Base-by-base conservation (phyloP, 2,797 vertebrate species). In the Chelon auratus region DNA sequence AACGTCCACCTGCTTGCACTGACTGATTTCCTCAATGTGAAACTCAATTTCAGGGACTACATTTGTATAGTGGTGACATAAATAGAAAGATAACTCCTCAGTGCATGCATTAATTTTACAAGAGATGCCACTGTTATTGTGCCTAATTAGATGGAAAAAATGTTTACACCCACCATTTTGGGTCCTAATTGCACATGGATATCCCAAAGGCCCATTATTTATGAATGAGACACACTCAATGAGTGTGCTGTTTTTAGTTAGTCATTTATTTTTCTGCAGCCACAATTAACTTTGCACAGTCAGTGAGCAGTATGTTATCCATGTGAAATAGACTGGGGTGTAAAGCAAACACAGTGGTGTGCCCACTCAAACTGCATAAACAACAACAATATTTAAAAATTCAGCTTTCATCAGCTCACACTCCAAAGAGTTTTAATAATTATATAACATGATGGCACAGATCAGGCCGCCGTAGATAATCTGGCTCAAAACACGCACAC, bases 131-230 rank as follows among this genome's bases (percentile, higher is more conserved):
- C 62, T 54, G 10, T 59, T 73, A 59, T 42, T 15, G 62, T 43
- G 71, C 3, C 40, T 58, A 79, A 77, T 67, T 5, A 1, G 40
- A 77, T 2, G 2, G 30, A 62, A 47, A 63, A 77, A 79, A 76
- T 80, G 60, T 82, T 84, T 82, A 76, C 68, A 71, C n/a, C 12
- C 18, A 61, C 61, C 53, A 61, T 72, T 84, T 85, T 51, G 80
- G 53, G 47, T 64, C 47, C 69, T 79, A 81, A 79, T 81, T 88
- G 69, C 78, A 81, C 64, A 58, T 82, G 69, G 18, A 77, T 60
- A 58, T 86, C 82, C 77, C 78, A 70, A 56, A 60, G 71, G 85
- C 20, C 40, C 80, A 87, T 89, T 81, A 85, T 68, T 89, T 83
- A 87, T 90, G 75, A 72, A 89, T 85, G 78, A 85, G 68, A 45